Percentiles rank a stretch among this genome's conserved stretches.
Conservation (phyloP, 2,113 vertebrate genomes). For the chimpanzee (Pan troglodytes) region DNA sequence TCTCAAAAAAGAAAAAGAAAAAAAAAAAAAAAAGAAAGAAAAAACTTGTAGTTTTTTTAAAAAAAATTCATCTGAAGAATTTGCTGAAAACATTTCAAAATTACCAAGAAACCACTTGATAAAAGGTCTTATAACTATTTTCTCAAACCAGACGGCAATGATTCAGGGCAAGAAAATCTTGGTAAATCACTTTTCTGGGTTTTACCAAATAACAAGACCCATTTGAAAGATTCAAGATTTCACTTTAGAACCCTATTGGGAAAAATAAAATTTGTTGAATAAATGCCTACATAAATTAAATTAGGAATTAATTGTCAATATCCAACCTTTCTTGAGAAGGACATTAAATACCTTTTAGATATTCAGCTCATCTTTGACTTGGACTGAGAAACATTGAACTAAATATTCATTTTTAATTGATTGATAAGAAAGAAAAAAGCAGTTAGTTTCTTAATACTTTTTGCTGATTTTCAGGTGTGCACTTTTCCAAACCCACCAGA, state of each 20-base stretch:
- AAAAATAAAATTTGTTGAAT: background rate
- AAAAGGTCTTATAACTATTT: conserved; percentile 31
- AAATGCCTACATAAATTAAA: background rate
- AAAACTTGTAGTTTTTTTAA: background rate
- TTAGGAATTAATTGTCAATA: background rate
- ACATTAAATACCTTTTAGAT: background rate
- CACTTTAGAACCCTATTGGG: background rate
- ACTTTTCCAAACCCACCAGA: background rate
- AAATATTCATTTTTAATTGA: background rate
- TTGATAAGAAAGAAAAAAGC: background rate
- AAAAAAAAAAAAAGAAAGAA: background rate
- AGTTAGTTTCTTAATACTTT: background rate
- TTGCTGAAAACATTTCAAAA: conserved; percentile 13
- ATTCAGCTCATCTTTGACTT: background rate
- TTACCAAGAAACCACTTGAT: background rate
- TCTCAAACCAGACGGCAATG: background rate
- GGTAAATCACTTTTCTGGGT: background rate
- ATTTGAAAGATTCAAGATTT: background rate
- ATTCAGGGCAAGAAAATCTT: background rate
- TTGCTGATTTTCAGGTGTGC: background rate
- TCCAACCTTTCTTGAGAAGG: background rate
- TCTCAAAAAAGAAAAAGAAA: no score
- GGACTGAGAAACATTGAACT: background rate
- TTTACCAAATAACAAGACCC: background rate
- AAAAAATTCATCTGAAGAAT: background rate